These are phyloP conservation scores for Microplitis mediator DNA, from an alignment of 1,140 invertebrate species.

Conservation along the genomic window DNA sequence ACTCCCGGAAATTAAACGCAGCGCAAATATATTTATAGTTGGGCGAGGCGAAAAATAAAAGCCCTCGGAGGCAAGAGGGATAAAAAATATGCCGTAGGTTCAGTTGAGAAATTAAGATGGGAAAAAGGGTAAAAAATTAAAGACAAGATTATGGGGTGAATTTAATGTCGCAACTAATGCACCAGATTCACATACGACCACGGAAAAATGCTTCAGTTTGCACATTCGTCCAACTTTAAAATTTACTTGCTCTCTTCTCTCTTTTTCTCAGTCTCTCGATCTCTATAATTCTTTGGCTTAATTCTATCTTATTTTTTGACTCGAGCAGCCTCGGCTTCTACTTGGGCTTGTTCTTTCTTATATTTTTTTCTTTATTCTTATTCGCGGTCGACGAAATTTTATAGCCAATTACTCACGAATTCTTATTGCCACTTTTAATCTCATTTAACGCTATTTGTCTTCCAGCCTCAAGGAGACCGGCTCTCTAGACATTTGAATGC, in stretches of 20 bases:
- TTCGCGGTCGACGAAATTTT: constrained; percentile 4
- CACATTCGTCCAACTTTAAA: constrained; percentile 11
- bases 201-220: neutral
- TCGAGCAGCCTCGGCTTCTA: neutral
- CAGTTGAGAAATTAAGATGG: neutral
- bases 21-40: constrained; percentile 22
- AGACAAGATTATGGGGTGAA: neutral
- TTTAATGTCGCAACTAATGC: constrained; percentile 28
- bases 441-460: neutral
- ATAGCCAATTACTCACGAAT: neutral
- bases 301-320: neutral
- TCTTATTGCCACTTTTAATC: neutral
- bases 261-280: neutral
- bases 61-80: no score
- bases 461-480: neutral
- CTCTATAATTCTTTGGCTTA: neutral
- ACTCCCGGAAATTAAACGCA: constrained; percentile 30
- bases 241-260: neutral
- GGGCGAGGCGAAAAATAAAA: neutral
- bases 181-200: constrained; percentile 2
- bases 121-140: neutral
- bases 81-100: no score
- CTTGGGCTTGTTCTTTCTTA: no score
- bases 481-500: neutral
- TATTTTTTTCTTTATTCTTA: neutral